Conservation (phyloP, 2,888 invertebrate species). For the Chrysopilus asiliformis region DNA sequence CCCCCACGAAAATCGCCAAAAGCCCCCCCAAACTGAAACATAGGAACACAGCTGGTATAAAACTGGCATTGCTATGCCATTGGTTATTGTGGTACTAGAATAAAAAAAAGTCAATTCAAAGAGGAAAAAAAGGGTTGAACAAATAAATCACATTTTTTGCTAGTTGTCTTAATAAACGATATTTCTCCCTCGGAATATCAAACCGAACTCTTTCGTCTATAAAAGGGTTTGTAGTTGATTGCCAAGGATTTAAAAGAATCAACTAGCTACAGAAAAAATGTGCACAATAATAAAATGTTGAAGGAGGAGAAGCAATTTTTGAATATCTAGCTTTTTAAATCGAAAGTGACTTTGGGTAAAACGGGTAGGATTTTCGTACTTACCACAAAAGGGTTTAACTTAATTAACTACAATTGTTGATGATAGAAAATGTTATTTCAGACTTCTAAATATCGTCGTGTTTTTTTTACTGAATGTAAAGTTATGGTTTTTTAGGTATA, state of each 20-base stretch:
- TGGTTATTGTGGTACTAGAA: too few species aligned
- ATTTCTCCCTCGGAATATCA: slow-evolving; percentile 7
- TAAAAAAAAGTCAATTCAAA: too few species aligned
- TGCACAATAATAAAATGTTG: not conserved
- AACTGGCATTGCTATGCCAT: too few species aligned
- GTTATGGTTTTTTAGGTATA: too few species aligned
- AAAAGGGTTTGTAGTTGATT: not conserved
- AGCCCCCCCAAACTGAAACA: too few species aligned
- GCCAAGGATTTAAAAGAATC: not conserved
- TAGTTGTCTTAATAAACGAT: slow-evolving; percentile 12
- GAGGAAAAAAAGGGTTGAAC: slow-evolving; percentile 9
- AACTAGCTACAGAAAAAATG: not conserved
- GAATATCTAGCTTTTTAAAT: not conserved
- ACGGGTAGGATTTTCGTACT: not conserved
- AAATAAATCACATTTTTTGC: slow-evolving; percentile 11
- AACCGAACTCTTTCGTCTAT: not conserved
- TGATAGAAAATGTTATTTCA: slow-evolving; percentile 9
- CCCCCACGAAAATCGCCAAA: too few species aligned
- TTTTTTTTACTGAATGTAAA: too few species aligned
- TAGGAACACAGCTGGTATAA: too few species aligned
- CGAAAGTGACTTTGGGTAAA: not conserved
- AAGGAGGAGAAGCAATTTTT: not conserved
- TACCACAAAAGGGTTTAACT: slow-evolving; percentile 11
- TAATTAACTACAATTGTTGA: slow-evolving; percentile 12
- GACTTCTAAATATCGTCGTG: too few species aligned